Evolutionary conservation across 2,797 vertebrate species (phyloP).

Genomic region (Potorous gilbertii): DNA sequence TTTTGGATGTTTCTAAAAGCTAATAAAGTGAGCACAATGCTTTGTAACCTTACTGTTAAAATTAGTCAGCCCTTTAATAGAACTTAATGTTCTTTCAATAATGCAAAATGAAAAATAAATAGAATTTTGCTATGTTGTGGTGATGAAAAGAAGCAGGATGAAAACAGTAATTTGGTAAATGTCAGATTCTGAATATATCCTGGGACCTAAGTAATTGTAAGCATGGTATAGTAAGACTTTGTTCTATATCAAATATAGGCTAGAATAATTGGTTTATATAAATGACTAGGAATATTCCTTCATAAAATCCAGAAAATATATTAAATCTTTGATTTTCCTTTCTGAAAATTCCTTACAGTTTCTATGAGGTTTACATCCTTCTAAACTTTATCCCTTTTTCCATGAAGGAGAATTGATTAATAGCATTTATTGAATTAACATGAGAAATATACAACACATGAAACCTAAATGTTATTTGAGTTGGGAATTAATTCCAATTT

Average conservation of each 20-base stretch:
- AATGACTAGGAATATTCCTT: background rate
- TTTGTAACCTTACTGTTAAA: constrained; percentile 75
- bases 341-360: constrained; percentile 49
- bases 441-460: background rate
- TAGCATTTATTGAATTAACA: constrained; percentile 10
- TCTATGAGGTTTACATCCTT: constrained; percentile 35
- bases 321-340: constrained; percentile 47
- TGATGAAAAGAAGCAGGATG: constrained; percentile 54
- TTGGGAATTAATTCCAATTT: background rate
- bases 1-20: constrained; percentile 73
- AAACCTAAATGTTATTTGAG: background rate
- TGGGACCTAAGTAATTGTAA: background rate
- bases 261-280: constrained; percentile 40
- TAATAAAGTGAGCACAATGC: constrained; percentile 70
- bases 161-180: constrained; percentile 74
- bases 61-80: constrained; percentile 77
- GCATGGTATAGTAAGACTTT: background rate
- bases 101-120: constrained; percentile 47
- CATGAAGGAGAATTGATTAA: constrained; percentile 5
- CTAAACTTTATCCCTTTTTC: constrained; percentile 9
- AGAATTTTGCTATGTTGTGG: background rate
- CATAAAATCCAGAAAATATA: constrained; percentile 1
- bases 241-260: constrained; percentile 46
- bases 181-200: background rate
- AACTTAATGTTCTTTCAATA: constrained; percentile 73